Evolutionary conservation across 1,140 invertebrate species (phyloP).

Genomic region (Camponotus floridanus): DNA sequence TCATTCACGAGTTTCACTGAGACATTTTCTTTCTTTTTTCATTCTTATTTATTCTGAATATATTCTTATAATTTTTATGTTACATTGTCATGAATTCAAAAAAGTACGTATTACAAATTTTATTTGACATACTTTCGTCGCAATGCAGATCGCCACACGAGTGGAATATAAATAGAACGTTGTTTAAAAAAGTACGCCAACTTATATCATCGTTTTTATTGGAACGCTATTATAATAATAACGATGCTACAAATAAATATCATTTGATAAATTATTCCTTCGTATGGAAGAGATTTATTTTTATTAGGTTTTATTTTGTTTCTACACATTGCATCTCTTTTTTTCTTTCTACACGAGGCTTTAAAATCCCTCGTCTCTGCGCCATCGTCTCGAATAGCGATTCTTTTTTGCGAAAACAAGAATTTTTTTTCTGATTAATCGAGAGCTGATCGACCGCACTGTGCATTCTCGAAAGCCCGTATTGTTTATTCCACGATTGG

Average conservation of each 20-base stretch:
- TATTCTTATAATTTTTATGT: constrained; percentile 41
- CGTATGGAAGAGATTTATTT: constrained; percentile 16
- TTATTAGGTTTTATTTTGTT: background rate
- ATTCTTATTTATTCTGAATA: constrained; percentile 32
- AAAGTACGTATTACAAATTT: background rate
- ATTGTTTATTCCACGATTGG: constrained; percentile 79
- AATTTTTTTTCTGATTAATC: constrained; percentile 81
- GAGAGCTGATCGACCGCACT: constrained; percentile 80
- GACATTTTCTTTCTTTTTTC: background rate
- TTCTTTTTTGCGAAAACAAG: constrained; percentile 66
- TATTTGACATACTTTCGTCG: constrained; percentile 50
- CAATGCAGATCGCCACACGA: constrained; percentile 31
- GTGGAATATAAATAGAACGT: constrained; percentile 43
- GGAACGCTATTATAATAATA: constrained; percentile 3
- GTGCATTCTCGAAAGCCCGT: constrained; percentile 76
- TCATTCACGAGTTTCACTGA: background rate
- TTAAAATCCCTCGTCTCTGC: constrained; percentile 47
- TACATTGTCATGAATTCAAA: constrained; percentile 9
- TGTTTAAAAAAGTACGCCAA: constrained; percentile 33
- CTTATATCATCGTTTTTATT: constrained; percentile 17
- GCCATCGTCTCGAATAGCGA: constrained; percentile 25
- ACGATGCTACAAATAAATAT: constrained; percentile 28
- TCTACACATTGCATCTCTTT: background rate
- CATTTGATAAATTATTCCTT: constrained; percentile 5
- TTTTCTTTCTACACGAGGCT: constrained; percentile 16